phyloP scores from a whole-genome alignment of 2,113 vertebrate genomes.

The Sakesphorus luctuosus region DNA sequence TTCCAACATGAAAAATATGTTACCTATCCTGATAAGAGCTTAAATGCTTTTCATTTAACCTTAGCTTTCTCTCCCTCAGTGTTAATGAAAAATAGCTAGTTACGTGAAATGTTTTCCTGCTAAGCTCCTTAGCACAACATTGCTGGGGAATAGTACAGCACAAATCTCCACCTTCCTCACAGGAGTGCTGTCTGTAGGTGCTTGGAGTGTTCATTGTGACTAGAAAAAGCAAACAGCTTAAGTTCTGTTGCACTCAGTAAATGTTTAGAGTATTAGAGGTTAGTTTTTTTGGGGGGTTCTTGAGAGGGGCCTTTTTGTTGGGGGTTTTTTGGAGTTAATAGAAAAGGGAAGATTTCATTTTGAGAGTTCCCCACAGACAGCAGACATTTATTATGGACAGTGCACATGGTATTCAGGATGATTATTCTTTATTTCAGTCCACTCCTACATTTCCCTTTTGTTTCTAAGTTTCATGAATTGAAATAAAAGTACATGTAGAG shows the following conservation, averaged over 20 bases:
- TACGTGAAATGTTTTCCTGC: neutral
- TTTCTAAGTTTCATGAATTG: neutral
- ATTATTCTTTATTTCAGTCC: neutral
- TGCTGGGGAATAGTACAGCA: neutral
- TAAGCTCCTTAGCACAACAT: neutral
- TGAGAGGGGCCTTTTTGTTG: neutral
- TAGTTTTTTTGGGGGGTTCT: too few relatives aligned
- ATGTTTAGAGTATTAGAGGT: neutral
- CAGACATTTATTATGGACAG: neutral
- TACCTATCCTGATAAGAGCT: conserved; percentile 26
- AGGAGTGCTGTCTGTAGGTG: neutral
- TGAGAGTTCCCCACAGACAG: neutral
- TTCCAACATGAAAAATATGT: conserved; percentile 15
- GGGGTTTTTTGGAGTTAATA: accelerated
- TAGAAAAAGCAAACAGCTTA: neutral
- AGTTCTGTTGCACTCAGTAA: neutral
- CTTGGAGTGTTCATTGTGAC: neutral
- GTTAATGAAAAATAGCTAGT: conserved; percentile 37
- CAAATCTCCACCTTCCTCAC: neutral
- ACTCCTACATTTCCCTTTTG: neutral
- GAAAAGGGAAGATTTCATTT: neutral
- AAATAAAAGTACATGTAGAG: neutral
- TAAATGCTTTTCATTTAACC: conserved; percentile 53
- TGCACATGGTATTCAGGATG: neutral
- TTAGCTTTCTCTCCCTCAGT: conserved; percentile 6